Base-by-base conservation (phyloP, 2,888 invertebrate genomes). In the Helobdella robusta region DNA sequence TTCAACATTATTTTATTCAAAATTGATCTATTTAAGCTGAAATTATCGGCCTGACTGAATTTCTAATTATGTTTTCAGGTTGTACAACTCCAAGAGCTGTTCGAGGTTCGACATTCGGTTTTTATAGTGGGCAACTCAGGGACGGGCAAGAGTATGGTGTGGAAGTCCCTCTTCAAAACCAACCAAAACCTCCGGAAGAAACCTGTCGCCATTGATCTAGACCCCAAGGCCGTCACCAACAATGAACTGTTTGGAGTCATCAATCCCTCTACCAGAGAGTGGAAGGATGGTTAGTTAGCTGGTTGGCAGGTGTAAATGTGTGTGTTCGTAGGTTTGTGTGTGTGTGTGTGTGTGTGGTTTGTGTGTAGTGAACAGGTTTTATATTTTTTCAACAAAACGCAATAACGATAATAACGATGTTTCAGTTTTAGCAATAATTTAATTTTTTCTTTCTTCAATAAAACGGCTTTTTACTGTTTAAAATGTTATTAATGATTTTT, bases 171-270 rank as follows among this genome's bases (percentile, higher is more conserved):
- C 11, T 88, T 88, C 74, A 86, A 87, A 77, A 91, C 94, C 0
- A 92, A 94, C 79, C 88, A 88, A 75, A 93, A 93, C 80, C 72
- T 74, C 66, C 89, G 87, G 76, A 85, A 87, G 74, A 93, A 91
- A 77, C 94, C 95, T 0, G 82, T 90, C 54, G 91, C 86, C 74
- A 89, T 88, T 74, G 95, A 95, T 80, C 82, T 95, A 59, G 94
- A 95, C 82, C 94, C 95, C 0, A 95, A 95, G 72, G 94, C 94
- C 30, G 94, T 95, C 1, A 94, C 93, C 18, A 94, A 94, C 77
- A 93, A 95, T 76, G 95, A 95, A 80, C 82, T 95, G 32, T 95
- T 95, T 80, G 95, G 95, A 35, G 89, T 94, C 70, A 94, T 95
- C 73, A 94, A 95, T 82, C 91, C 93, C 46, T 87, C 92, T 1